Conservation (phyloP, 2,113 vertebrate species). For the Amblyopsis rosae region DNA sequence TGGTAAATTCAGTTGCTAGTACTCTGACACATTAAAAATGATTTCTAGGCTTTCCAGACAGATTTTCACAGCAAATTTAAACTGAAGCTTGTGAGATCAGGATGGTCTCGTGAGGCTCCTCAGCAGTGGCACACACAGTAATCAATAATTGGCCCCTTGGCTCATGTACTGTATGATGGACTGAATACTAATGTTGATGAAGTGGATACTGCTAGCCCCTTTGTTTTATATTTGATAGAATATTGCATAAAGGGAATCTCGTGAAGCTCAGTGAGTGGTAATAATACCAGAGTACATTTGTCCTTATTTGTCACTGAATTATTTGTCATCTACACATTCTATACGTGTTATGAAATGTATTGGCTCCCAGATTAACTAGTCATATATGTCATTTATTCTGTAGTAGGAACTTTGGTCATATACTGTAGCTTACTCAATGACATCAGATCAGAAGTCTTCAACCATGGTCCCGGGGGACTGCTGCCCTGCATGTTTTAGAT, state of each 20-base stretch:
- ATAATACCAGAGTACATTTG: conserved; percentile 40
- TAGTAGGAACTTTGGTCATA: background rate
- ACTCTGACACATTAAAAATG: too few species aligned
- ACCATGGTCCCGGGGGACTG: too few species aligned
- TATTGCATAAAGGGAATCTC: conserved; percentile 34
- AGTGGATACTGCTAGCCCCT: conserved; percentile 41
- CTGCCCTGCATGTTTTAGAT: too few species aligned
- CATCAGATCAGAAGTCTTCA: too few species aligned
- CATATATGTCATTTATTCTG: conserved; percentile 10
- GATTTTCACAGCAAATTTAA: conserved; percentile 54
- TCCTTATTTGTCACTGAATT: conserved; percentile 32
- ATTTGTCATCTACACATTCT: conserved; percentile 23
- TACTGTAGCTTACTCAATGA: too few species aligned
- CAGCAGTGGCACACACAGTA: conserved; percentile 64
- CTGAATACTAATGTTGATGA: conserved; percentile 68
- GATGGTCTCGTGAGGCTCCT: conserved; percentile 53
- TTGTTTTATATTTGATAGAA: conserved; percentile 38
- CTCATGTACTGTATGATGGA: conserved; percentile 49
- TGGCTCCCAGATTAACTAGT: too few species aligned
- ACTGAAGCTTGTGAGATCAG: conserved; percentile 50
- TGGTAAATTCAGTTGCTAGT: too few species aligned
- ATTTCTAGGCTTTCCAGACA: conserved; percentile 5
- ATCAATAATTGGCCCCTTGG: conserved; percentile 58
- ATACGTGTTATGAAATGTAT: conserved; percentile 34
- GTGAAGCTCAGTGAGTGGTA: conserved; percentile 24